Conservation (phyloP, 2,888 invertebrate species). For the Erynnis tages region DNA sequence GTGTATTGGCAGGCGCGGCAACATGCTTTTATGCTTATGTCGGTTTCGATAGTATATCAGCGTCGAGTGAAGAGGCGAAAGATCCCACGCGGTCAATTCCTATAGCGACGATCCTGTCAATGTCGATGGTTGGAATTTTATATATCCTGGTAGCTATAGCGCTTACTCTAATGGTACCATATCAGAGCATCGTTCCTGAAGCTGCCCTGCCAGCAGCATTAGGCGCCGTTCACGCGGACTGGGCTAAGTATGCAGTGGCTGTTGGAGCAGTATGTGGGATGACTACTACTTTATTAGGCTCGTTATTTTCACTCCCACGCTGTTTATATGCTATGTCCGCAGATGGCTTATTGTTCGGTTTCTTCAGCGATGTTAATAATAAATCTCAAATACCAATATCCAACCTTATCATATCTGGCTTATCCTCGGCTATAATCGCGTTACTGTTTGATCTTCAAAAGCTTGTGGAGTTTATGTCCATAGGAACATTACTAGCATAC, state of each 20-base stretch:
- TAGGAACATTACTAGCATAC: constrained; percentile 93
- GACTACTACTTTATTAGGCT: constrained; percentile 93
- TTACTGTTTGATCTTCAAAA: constrained; percentile 93
- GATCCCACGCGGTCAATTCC: constrained; percentile 91
- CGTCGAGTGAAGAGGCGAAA: constrained; percentile 92
- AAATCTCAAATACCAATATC: constrained; percentile 91
- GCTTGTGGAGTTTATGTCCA: constrained; percentile 96
- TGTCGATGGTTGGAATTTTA: constrained; percentile 89
- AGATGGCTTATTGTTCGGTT: constrained; percentile 92
- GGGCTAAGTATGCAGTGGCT: constrained; percentile 92
- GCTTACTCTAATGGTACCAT: constrained; percentile 91
- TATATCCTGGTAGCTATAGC: constrained; percentile 92
- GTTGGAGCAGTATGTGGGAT: constrained; percentile 95
- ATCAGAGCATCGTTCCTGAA: constrained; percentile 86
- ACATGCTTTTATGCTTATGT: constrained; percentile 96
- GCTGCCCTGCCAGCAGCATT: constrained; percentile 92
- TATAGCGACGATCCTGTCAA: constrained; percentile 89
- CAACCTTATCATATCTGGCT: constrained; percentile 89
- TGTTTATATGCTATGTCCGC: constrained; percentile 95
- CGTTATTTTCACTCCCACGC: constrained; percentile 91
- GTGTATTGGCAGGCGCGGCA: constrained; percentile 91
- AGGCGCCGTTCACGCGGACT: constrained; percentile 86
- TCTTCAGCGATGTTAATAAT: constrained; percentile 87
- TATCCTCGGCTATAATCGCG: constrained; percentile 89
- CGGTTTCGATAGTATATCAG: constrained; percentile 95